Evolutionary conservation across 2,797 vertebrate species (phyloP).

Genomic region (Cichlasoma orientale): DNA sequence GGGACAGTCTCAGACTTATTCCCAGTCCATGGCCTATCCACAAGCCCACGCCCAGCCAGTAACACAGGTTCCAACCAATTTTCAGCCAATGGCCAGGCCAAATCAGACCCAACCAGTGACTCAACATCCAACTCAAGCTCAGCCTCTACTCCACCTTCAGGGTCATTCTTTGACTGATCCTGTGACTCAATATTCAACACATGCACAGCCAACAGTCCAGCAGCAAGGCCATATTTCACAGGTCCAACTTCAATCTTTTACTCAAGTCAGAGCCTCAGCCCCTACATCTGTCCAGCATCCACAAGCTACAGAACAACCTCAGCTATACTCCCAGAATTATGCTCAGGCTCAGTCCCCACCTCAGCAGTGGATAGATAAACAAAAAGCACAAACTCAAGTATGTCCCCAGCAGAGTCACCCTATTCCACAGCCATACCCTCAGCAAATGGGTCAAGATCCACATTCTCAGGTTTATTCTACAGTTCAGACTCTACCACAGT

Average conservation of each 20-base stretch:
- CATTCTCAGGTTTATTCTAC: slow-evolving; percentile 46
- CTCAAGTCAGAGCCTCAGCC: slow-evolving; percentile 48
- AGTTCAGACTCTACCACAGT: slow-evolving; percentile 51
- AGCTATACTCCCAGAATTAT: slow-evolving; percentile 47
- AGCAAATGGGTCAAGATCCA: slow-evolving; percentile 30
- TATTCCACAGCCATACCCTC: slow-evolving; percentile 42
- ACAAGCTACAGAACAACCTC: slow-evolving; percentile 49
- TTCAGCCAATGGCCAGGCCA: neutral
- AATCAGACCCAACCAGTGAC: slow-evolving; percentile 7
- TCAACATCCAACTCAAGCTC: slow-evolving; percentile 17
- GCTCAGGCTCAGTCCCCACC: slow-evolving; percentile 46
- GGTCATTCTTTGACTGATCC: slow-evolving; percentile 18
- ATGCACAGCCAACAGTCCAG: slow-evolving; percentile 23
- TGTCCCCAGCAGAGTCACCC: slow-evolving; percentile 48
- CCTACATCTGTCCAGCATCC: slow-evolving; percentile 48
- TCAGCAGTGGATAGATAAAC: slow-evolving; percentile 65
- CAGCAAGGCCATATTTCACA: slow-evolving; percentile 44
- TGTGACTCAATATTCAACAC: slow-evolving; percentile 7
- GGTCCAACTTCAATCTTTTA: slow-evolving; percentile 46
- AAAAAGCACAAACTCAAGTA: slow-evolving; percentile 48
- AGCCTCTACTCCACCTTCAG: slow-evolving; percentile 5
- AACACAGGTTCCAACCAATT: neutral
- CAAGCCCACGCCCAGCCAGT: neutral
- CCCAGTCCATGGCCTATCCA: neutral
- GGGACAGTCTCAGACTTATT: neutral